Evolutionary conservation across 2,113 vertebrate genomes (phyloP), one percentile per base, ranked within the genome.

Genomic region (Xenopus laevis): DNA sequence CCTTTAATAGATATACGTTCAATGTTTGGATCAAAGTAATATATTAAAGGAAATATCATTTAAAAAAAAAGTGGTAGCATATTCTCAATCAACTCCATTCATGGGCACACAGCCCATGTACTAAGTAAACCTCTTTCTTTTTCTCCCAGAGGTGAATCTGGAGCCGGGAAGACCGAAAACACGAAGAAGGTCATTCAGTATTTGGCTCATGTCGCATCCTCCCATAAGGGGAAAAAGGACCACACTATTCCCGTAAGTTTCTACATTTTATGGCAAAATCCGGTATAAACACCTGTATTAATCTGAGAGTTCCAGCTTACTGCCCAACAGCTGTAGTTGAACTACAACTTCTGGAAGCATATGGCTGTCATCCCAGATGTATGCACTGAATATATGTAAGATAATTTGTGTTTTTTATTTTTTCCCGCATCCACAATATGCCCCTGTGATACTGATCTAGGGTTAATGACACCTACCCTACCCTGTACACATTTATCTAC

Each of bases 151-250:
- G 97, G 97, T 78, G 97, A 99, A 89, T 99, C 97, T 0, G 97
- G 97, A 83, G 97, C 97, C 1, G 97, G 97, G 80, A 98, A 99
- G 90, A 99, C 97, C 0, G 96, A 99, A 83, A 98, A 99, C 86
- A 98, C 97, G 8, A 99, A 99, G 88, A 98, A 99, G 82, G 97
- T 99, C 71, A 99, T 99, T 85, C 97, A 99, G 75, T 99, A 99
- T 87, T 91, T 99, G 82, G 97, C 97, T 65, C 96, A 99, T 7
- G 97, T 99, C 71, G 96, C 97, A 74, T 98, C 97, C 77, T 99
- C 97, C 65, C 97, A 98, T 81, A 98, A 97, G 89, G 96, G 95
- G 89, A 94, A 94, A 83, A 98, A 97, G 88, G 97, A 99, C 87
- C 96, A 98, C 83, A 96, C 93, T 83, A 91, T 96, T 92, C 92